A percentile compares a stretch with the other conserved stretches of the same genome.
Evolutionary conservation across 2,797 vertebrate genomes (phyloP).

Genomic region (Scyliorhinus canicula): DNA sequence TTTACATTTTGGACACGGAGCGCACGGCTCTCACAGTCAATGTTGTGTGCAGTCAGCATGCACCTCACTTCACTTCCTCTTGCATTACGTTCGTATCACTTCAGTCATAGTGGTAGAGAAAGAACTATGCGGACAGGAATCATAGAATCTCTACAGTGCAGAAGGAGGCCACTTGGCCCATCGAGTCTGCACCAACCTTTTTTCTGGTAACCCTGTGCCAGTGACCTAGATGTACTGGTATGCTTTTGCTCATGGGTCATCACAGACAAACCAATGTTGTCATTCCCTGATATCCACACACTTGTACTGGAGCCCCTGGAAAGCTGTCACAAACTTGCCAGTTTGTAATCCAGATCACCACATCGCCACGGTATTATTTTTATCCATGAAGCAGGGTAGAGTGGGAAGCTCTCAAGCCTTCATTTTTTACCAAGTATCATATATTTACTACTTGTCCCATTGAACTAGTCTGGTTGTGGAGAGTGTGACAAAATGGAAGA

Average conservation of each 20-base stretch:
- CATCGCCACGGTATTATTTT: not conserved
- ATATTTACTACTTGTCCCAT: not conserved
- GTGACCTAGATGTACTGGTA: not conserved
- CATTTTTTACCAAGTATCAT: not conserved
- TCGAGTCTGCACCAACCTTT: no score
- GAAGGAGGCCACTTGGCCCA: no score
- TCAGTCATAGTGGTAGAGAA: no score
- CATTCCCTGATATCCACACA: not conserved
- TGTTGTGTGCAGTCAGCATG: no score
- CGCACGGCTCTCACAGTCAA: no score
- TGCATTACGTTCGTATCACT: no score
- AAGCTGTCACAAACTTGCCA: not conserved
- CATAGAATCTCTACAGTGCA: no score
- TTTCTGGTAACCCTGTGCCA: no score
- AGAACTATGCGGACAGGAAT: no score
- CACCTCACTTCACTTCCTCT: no score
- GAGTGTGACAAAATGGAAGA: not conserved
- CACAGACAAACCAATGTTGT: not conserved
- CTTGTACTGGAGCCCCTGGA: not conserved
- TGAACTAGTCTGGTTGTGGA: not conserved
- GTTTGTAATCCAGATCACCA: not conserved
- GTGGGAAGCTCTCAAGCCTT: not conserved
- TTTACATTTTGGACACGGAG: no score
- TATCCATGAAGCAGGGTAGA: not conserved
- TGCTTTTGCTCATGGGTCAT: not conserved